Conservation (phyloP, 2,888 invertebrate genomes). For the Himalopsyche japonica region DNA sequence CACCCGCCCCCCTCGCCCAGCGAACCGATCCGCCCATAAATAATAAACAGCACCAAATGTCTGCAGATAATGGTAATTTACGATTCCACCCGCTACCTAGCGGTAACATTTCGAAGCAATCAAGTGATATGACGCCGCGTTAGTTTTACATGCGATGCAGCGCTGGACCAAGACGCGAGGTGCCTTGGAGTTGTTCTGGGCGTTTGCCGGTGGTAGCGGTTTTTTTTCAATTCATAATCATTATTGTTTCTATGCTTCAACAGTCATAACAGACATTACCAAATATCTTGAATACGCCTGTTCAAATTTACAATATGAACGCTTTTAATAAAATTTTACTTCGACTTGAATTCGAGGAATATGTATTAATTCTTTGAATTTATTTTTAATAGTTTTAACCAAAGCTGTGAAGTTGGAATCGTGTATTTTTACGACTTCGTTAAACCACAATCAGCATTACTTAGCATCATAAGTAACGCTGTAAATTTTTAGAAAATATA, state of each 20-base stretch:
- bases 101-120: conserved; percentile 41
- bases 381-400: too few species aligned
- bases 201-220: neutral
- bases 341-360: too few species aligned
- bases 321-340: neutral
- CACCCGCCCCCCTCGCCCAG: conserved; percentile 21
- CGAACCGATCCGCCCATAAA: conserved; percentile 59
- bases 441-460: too few species aligned
- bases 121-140: conserved; percentile 41
- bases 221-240: neutral
- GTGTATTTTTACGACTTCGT: too few species aligned
- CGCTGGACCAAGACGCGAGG: conserved; percentile 1
- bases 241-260: neutral
- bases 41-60: conserved; percentile 60
- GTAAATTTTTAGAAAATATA: too few species aligned
- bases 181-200: neutral
- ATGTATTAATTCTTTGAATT: too few species aligned
- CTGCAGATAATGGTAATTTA: conserved; percentile 64
- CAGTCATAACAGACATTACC: neutral
- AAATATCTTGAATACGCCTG: neutral
- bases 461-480: too few species aligned
- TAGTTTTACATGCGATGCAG: conserved; percentile 39
- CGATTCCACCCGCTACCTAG: conserved; percentile 47
- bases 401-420: too few species aligned
- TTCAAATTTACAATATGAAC: neutral